phyloP scores from a whole-genome alignment of 2,888 invertebrate genomes.

The Ochropleura leucogaster region DNA sequence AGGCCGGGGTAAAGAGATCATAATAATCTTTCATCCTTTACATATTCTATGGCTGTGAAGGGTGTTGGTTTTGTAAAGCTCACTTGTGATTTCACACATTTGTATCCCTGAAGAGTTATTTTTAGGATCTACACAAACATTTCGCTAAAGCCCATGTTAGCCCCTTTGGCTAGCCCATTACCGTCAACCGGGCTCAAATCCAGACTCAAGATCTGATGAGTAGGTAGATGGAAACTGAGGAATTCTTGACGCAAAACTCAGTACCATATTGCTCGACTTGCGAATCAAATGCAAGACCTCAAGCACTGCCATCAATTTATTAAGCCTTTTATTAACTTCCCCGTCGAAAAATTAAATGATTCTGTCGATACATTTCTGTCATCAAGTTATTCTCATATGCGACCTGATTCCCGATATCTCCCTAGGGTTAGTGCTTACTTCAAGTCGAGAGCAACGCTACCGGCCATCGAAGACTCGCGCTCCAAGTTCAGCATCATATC shows the following conservation, averaged over 20 bases:
- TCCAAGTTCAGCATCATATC: constrained; percentile 81
- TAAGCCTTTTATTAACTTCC: too few species aligned
- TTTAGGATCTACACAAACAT: not conserved
- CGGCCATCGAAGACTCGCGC: constrained; percentile 74
- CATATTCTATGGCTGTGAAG: not conserved
- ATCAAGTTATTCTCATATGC: too few species aligned
- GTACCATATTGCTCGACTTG: too few species aligned
- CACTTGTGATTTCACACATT: not conserved
- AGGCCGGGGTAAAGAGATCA: constrained; percentile 65
- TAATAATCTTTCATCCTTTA: not conserved
- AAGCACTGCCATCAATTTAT: too few species aligned
- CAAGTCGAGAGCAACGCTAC: constrained; percentile 71
- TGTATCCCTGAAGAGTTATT: not conserved
- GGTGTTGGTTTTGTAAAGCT: not conserved
- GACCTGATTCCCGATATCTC: not conserved
- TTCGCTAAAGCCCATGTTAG: not conserved
- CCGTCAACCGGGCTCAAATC: not conserved
- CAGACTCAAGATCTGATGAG: not conserved
- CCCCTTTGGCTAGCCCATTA: not conserved
- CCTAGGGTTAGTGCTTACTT: constrained; percentile 43
- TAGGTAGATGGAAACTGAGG: too few species aligned
- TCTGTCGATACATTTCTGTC: too few species aligned
- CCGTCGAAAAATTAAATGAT: too few species aligned
- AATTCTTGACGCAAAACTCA: too few species aligned
- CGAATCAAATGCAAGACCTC: too few species aligned